Percentiles rank a stretch among this genome's conserved stretches.
Evolutionary conservation across 2,797 vertebrate genomes (phyloP).

Genomic region (Hipposideros larvatus): DNA sequence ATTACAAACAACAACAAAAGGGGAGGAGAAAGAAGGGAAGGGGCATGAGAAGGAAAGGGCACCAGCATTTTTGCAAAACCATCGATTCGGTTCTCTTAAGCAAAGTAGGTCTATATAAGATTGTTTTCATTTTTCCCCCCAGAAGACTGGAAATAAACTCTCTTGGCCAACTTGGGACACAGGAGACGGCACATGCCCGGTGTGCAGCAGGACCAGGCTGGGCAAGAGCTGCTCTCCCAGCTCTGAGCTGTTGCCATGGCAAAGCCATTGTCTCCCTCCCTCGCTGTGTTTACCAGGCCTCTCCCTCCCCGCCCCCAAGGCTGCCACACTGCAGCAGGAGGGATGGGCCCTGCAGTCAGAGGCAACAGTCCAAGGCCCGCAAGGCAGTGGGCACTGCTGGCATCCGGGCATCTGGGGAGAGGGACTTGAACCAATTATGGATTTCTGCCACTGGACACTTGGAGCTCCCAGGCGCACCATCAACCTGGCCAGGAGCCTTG

Average conservation of each 20-base stretch:
- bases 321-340: background rate
- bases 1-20: background rate
- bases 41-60: background rate
- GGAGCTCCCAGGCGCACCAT: rapidly evolving
- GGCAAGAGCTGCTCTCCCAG: background rate
- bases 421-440: background rate
- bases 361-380: background rate
- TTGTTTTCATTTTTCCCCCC: background rate
- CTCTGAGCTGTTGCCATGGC: background rate
- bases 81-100: background rate
- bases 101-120: background rate
- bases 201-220: no score
- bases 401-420: background rate
- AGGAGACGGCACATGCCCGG: background rate
- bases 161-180: background rate
- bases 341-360: background rate
- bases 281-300: background rate
- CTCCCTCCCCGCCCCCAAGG: background rate
- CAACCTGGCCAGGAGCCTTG: background rate
- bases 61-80: background rate
- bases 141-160: background rate
- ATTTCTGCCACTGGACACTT: background rate
- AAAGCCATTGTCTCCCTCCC: background rate
- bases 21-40: background rate
- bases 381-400: rapidly evolving